Percentiles rank a stretch among this genome's conserved stretches.
phyloP scores from a whole-genome alignment of 1,140 invertebrate genomes.

The Pachypeltis micranthus region DNA sequence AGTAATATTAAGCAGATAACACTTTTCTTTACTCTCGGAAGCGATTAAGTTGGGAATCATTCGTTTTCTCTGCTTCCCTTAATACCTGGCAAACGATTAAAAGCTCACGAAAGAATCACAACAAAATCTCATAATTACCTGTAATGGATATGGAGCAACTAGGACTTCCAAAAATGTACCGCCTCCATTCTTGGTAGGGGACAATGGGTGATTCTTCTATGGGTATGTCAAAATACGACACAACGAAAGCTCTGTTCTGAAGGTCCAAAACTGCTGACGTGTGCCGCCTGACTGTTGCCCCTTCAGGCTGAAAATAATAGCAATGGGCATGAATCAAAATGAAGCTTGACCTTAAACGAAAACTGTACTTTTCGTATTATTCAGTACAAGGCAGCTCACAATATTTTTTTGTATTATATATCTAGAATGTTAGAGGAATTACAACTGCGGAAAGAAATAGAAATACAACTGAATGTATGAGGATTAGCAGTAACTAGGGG shows the following conservation, averaged over 20 bases:
- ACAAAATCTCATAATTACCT: slow-evolving; percentile 33
- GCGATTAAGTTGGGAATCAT: no score
- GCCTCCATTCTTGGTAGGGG: slow-evolving; percentile 41
- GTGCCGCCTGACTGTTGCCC: slow-evolving; percentile 44
- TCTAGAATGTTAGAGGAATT: no score
- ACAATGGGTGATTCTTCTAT: slow-evolving; percentile 46
- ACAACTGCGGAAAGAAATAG: no score
- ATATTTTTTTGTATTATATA: no score
- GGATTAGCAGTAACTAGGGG: no score
- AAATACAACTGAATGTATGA: no score
- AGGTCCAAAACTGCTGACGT: slow-evolving; percentile 47
- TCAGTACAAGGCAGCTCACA: no score
- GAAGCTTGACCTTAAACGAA: neutral
- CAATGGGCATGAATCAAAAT: neutral
- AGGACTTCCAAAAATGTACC: slow-evolving; percentile 43
- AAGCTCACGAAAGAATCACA: no score
- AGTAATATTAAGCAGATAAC: no score
- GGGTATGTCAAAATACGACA: slow-evolving; percentile 45
- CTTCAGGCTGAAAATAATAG: slow-evolving; percentile 40
- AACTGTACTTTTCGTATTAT: no score
- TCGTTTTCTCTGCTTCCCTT: no score
- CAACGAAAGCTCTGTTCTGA: slow-evolving; percentile 41
- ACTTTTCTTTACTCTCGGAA: no score
- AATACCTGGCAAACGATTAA: neutral
- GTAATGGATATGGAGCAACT: slow-evolving; percentile 37